Conservation (phyloP, 2,888 invertebrate genomes). For the Drosophila conformis region DNA sequence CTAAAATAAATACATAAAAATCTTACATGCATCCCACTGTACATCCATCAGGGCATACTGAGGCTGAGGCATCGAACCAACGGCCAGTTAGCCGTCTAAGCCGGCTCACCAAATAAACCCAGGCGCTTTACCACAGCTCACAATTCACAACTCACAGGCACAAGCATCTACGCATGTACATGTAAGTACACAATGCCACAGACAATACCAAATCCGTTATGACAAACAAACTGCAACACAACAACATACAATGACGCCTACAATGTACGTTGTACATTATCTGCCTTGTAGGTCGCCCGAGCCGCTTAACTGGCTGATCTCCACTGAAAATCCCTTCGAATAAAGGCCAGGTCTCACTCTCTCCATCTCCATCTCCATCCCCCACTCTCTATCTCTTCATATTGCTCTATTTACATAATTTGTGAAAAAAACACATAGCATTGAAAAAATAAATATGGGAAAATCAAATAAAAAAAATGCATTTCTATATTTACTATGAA, state of each 20-base stretch:
- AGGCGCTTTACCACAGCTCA: constrained; percentile 43
- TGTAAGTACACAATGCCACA: constrained; percentile 13
- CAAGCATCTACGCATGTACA: background rate
- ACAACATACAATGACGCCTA: constrained; percentile 28
- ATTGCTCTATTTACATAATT: constrained; percentile 1
- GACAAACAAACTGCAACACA: constrained; percentile 37
- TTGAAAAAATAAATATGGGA: background rate
- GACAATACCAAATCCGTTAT: constrained; percentile 38
- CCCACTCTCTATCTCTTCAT: too few relatives aligned
- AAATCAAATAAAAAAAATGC: background rate
- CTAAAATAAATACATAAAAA: constrained; percentile 50
- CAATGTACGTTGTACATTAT: constrained; percentile 33
- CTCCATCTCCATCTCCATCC: background rate
- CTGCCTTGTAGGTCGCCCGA: constrained; percentile 34
- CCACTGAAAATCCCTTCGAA: constrained; percentile 6
- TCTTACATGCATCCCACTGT: constrained; percentile 13
- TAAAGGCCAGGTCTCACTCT: background rate
- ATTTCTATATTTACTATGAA: background rate
- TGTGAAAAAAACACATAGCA: background rate
- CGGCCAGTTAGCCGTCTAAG: constrained; percentile 43
- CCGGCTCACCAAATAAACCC: constrained; percentile 71
- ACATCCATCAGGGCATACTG: constrained; percentile 5
- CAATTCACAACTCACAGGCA: background rate
- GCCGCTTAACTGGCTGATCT: constrained; percentile 33
- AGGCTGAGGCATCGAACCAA: background rate